Base-by-base conservation (phyloP, 2,113 vertebrate genomes). In the Cariama cristata region DNA sequence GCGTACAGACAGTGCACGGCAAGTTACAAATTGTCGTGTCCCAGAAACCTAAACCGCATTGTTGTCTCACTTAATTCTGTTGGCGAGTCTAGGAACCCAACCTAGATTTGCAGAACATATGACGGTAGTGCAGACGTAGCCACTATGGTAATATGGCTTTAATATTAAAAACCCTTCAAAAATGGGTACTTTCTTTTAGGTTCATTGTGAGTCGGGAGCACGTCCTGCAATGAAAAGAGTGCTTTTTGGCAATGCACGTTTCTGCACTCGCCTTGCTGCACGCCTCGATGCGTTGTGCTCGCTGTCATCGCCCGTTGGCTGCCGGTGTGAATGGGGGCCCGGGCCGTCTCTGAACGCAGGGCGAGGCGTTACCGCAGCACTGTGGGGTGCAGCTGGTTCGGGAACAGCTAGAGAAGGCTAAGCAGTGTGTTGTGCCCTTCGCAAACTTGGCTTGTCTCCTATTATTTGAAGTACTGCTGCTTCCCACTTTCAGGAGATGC, bases 331-430 rank as follows among this genome's bases (percentile, higher is more conserved):
- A 3, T 8, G 23, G 1, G 0, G 22, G n/a, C 42, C 75, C 4
- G 13, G 5, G 62, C 68, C 1, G 53, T 8, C 27, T 20, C 13
- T 4, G 7, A 27, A 7, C 1, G 14, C 45, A 18, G 63, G 35
- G 42, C 1, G 44, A 45, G 33, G 9, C 6, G 81, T 14, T 20
- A 5, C 50, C 1, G n/a, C 88, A 32, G 63, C 14, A 5, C 4
- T 1, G 56, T 1, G 21, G 5, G 11, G 14, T 8, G 32, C 35
- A 27, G 1, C 3, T 6, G 27, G 11, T 4, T 49, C 11, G 13
- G 40, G 75, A 22, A 4, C 59, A 22, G 40, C 67, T 14, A 12
- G 6, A 38, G 24, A 79, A n/a, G 18, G 45, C 20, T 24, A 9
- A 35, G 47, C 14, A 6, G 7, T 23, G 9, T 32, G 5, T 3